A percentile compares a stretch with the other conserved stretches of the same genome.
phyloP scores from a whole-genome alignment of 2,888 invertebrate genomes.

The Trachelus iudaicus region DNA sequence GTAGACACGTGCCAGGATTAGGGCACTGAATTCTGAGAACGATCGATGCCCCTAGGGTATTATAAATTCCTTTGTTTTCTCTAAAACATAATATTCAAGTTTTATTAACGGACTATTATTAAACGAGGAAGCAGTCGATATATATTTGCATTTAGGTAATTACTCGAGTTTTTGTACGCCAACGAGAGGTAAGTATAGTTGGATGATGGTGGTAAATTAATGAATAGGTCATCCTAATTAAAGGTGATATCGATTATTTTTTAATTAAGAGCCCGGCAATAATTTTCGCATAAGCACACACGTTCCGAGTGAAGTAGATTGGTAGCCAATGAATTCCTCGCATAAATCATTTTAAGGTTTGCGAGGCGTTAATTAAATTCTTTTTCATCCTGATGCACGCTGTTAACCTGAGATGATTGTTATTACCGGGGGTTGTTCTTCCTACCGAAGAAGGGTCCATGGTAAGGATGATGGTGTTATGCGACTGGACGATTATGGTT shows the following conservation, averaged over 20 bases:
- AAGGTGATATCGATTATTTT: slow-evolving; percentile 23
- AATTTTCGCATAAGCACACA: slow-evolving; percentile 16
- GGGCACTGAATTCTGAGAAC: neutral
- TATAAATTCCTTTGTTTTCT: neutral
- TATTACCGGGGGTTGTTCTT: neutral
- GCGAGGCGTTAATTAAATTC: slow-evolving; percentile 30
- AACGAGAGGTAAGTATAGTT: neutral
- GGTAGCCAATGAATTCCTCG: neutral
- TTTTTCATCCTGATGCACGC: slow-evolving; percentile 13
- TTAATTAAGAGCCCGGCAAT: slow-evolving; percentile 28
- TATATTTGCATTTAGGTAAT: neutral
- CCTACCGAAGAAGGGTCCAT: neutral
- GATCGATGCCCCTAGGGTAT: neutral
- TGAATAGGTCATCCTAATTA: slow-evolving; percentile 17
- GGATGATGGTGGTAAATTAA: neutral
- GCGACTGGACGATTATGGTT: neutral
- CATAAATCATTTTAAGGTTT: neutral
- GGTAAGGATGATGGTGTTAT: slow-evolving; percentile 18
- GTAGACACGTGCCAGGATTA: neutral
- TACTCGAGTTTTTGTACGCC: neutral
- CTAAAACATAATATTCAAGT: neutral
- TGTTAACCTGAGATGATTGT: neutral
- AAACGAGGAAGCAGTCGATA: neutral
- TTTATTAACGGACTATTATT: neutral
- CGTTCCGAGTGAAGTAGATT: neutral